Percentiles rank a stretch among this genome's conserved stretches.
Conservation (phyloP, 2,113 vertebrate species). For the Etheostoma cragini region DNA sequence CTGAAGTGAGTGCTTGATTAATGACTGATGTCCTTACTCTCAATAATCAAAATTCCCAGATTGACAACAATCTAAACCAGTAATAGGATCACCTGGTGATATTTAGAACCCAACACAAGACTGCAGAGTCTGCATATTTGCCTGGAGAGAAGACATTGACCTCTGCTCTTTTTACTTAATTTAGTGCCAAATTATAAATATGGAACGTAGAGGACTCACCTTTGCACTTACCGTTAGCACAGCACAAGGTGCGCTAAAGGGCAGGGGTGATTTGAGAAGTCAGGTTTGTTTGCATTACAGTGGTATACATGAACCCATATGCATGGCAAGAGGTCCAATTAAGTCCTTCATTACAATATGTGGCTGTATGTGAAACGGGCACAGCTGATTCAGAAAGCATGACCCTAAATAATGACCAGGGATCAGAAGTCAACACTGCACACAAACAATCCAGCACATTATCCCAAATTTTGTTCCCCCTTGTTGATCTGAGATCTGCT, state of each 20-base stretch:
- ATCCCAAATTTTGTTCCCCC: conserved; percentile 24
- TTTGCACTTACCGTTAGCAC: conserved; percentile 59
- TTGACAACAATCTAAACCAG: conserved; percentile 12
- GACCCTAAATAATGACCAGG: conserved; percentile 49
- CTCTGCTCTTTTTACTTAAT: conserved; percentile 78
- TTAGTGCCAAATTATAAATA: conserved; percentile 79
- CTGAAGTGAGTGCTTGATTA: conserved; percentile 34
- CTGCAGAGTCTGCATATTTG: conserved; percentile 68
- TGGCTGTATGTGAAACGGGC: conserved; percentile 37
- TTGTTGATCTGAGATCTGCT: conserved; percentile 62
- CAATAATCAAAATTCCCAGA: conserved; percentile 33
- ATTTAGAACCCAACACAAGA: conserved; percentile 65
- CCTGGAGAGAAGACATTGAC: conserved; percentile 52
- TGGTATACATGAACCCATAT: conserved; percentile 58
- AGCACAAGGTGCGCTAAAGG: conserved; percentile 56
- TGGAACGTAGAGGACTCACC: conserved; percentile 71
- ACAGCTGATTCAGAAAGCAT: conserved; percentile 17
- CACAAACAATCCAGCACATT: conserved; percentile 45
- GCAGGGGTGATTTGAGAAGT: conserved; percentile 64
- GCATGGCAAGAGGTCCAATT: conserved; percentile 73
- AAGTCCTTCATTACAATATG: conserved; percentile 60
- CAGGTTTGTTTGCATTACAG: conserved; percentile 61
- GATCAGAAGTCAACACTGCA: conserved; percentile 28
- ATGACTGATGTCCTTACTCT: conserved; percentile 44
- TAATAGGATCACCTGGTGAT: conserved; percentile 44